Evolutionary conservation across 2,888 invertebrate genomes (phyloP), one percentile per base, ranked within the genome.

Genomic region (Troides helena): DNA sequence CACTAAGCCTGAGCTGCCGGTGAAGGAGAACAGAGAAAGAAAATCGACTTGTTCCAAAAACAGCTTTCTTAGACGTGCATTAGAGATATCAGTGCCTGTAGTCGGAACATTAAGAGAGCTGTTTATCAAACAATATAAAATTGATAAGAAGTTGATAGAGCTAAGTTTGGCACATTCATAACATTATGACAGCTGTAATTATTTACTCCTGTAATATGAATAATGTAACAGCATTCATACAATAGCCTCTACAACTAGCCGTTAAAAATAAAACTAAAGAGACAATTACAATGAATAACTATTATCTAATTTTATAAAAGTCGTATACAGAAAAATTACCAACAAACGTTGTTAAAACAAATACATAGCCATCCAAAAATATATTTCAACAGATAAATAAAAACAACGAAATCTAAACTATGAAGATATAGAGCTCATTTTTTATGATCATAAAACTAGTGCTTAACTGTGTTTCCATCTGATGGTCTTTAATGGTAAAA

Each of bases 81-180:
- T 12, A 46, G 3, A 46, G 12, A 12, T 14, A 12, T 46, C 2
- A 39, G 39, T 39, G 10, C 46, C 46, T 14, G 12, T 46, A 46
- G 14, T 14, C 1, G 46, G 46, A 10, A 46, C 46, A 12, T 46
- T 12, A 46, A 46, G 46, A 46, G 3, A 14, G 43, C 43, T 46
- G 43, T 46, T 46, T 14, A 46, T 14, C 14, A 73, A 73, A 73
- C 73, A 25, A 56, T 36, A 60, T 0, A 46, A 58, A 62, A 36
- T 57, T 65, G 10, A 65, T 62, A 46, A 58, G 72, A 74, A 69
- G 70, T 69, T 73, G 72, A 69, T 68, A 71, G 69, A 69, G 72
- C 36, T 69, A 74, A 65, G 72, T 74, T 72, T 72, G 72, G 71
- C 71, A 57, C 72, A 23, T 62, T 57, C 36, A 53, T 30, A 36